Evolutionary conservation across 2,113 vertebrate species (phyloP).

Genomic region (Hippocampus zosterae): DNA sequence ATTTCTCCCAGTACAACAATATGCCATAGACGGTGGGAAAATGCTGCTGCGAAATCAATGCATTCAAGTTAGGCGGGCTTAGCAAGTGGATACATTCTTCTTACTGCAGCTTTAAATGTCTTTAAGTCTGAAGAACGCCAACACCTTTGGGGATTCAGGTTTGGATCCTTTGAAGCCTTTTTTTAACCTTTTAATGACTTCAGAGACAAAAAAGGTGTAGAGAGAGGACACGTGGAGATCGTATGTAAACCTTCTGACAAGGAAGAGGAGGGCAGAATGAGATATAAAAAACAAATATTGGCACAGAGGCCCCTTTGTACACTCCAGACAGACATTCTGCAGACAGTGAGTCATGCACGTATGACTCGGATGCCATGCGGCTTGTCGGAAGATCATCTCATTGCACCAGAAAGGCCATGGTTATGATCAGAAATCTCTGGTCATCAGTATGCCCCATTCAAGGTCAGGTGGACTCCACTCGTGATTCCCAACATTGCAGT

Average conservation of each 20-base stretch:
- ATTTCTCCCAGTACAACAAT: no score
- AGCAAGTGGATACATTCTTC: neutral
- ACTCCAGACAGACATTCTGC: constrained; percentile 17
- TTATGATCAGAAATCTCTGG: constrained; percentile 12
- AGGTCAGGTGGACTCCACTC: neutral
- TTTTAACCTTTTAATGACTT: constrained; percentile 27
- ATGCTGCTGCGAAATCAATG: no score
- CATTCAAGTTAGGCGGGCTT: neutral
- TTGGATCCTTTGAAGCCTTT: constrained; percentile 28
- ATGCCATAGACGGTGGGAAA: no score
- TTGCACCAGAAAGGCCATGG: constrained; percentile 37
- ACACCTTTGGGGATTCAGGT: constrained; percentile 9
- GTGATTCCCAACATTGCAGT: neutral
- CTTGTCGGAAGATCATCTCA: constrained; percentile 32
- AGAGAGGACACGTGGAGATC: constrained; percentile 26
- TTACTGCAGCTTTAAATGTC: neutral
- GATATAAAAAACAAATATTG: constrained; percentile 28
- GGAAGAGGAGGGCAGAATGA: constrained; percentile 13
- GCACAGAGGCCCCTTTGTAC: constrained; percentile 10
- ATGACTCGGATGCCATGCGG: constrained; percentile 29
- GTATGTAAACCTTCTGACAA: constrained; percentile 13
- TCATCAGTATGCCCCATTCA: neutral
- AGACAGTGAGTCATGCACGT: constrained; percentile 29
- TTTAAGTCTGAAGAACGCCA: neutral
- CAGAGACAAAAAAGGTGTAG: constrained; percentile 15